A percentile compares a stretch with the other conserved stretches of the same genome.
Evolutionary conservation across 2,797 vertebrate species (phyloP).

Genomic region (Momotus momota): DNA sequence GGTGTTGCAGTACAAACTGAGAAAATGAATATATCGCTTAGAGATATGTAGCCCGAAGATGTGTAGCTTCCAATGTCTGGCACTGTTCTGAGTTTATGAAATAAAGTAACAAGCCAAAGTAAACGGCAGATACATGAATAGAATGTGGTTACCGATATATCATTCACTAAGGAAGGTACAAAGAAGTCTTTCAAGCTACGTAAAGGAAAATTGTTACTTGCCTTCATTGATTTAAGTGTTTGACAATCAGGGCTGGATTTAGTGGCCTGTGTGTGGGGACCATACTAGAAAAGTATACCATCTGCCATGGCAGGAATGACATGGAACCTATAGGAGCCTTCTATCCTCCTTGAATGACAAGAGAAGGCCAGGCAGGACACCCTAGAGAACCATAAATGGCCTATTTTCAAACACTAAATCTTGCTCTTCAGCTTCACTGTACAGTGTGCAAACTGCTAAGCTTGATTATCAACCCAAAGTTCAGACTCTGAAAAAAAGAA

Average conservation of each 20-base stretch:
- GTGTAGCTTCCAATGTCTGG: neutral
- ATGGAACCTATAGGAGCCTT: neutral
- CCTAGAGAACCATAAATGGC: neutral
- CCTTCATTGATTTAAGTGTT: neutral
- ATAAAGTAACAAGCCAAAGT: neutral
- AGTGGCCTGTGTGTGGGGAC: neutral
- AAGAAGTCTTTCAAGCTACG: neutral
- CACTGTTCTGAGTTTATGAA: neutral
- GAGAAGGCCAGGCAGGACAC: neutral
- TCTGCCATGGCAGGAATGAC: neutral
- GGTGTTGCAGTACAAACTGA: neutral
- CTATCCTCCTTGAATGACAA: neutral
- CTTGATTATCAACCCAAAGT: neutral
- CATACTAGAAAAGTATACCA: neutral
- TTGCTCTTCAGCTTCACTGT: neutral
- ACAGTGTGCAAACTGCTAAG: neutral
- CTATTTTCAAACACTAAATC: neutral
- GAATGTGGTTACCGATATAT: neutral
- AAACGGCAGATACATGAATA: neutral
- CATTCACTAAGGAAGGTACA: neutral
- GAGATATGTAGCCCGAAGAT: neutral
- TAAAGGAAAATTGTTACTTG: neutral
- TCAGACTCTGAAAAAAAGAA: neutral
- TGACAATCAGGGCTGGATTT: neutral
- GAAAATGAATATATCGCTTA: neutral